Evolutionary conservation across 1,140 invertebrate species (phyloP).

Genomic region (Scaptomyza montana): DNA sequence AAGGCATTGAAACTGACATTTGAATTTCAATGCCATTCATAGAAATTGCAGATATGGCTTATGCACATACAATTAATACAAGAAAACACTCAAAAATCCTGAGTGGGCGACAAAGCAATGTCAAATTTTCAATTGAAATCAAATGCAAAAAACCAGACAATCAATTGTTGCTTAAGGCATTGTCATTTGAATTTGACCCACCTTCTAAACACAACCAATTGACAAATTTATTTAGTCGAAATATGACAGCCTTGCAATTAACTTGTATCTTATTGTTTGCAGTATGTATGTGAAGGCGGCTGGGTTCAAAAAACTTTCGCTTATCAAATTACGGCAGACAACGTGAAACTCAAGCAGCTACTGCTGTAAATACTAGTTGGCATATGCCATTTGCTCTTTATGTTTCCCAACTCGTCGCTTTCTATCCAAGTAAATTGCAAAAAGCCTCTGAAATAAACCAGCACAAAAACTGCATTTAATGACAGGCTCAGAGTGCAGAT

Average conservation of each 20-base stretch:
- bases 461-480: slow-evolving; percentile 68
- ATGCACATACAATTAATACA: slow-evolving; percentile 18
- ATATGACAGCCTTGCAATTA: slow-evolving; percentile 62
- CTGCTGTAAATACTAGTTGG: slow-evolving; percentile 21
- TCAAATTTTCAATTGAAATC: slow-evolving; percentile 65
- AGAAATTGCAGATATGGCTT: slow-evolving; percentile 64
- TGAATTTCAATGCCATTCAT: slow-evolving; percentile 71
- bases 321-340: slow-evolving; percentile 62
- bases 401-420: slow-evolving; percentile 46
- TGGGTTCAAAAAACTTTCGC: slow-evolving; percentile 76
- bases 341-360: slow-evolving; percentile 47
- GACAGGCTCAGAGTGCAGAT: slow-evolving; percentile 38
- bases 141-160: slow-evolving; percentile 53
- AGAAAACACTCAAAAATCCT: slow-evolving; percentile 5
- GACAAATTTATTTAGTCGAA: slow-evolving; percentile 50
- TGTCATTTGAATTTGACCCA: slow-evolving; percentile 52
- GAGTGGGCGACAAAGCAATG: slow-evolving; percentile 72
- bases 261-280: not conserved
- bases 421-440: slow-evolving; percentile 56
- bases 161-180: slow-evolving; percentile 27
- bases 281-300: slow-evolving; percentile 16
- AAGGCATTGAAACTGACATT: slow-evolving; percentile 68
- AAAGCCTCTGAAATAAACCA: slow-evolving; percentile 54
- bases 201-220: slow-evolving; percentile 38
- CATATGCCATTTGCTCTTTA: slow-evolving; percentile 45